phyloP scores from a whole-genome alignment of 2,888 invertebrate genomes.

The Meiosimyza decipiens region DNA sequence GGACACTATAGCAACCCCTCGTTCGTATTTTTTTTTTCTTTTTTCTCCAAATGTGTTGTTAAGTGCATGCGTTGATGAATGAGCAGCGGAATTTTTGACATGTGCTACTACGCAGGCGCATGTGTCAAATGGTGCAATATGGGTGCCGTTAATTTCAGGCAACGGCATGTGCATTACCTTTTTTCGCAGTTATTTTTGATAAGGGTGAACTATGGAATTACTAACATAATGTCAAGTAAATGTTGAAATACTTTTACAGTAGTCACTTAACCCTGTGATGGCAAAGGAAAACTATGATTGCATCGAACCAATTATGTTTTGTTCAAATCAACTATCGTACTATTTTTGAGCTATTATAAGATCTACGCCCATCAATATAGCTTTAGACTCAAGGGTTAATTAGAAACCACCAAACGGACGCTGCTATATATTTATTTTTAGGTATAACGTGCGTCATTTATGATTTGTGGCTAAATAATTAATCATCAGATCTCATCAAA shows the following conservation, averaged over 20 bases:
- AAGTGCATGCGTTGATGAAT: neutral
- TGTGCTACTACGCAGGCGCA: conserved; percentile 11
- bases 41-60: too few relatives aligned
- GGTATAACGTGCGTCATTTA: neutral
- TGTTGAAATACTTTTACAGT: neutral
- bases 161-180: conserved; percentile 5
- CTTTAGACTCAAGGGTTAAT: too few relatives aligned
- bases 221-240: neutral
- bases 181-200: neutral
- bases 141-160: neutral
- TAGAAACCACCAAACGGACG: too few relatives aligned
- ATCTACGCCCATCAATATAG: too few relatives aligned
- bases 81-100: conserved; percentile 14
- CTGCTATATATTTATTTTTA: too few relatives aligned
- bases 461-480: conserved; percentile 5
- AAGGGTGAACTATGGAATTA: neutral
- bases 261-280: too few relatives aligned
- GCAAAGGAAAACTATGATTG: too few relatives aligned
- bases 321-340: too few relatives aligned
- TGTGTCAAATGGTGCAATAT: neutral
- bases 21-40: too few relatives aligned
- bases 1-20: neutral
- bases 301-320: too few relatives aligned
- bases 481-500: neutral
- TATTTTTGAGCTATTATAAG: too few relatives aligned